Base-by-base conservation (phyloP, 2,113 vertebrate species). In the Prochilodus magdalenae region DNA sequence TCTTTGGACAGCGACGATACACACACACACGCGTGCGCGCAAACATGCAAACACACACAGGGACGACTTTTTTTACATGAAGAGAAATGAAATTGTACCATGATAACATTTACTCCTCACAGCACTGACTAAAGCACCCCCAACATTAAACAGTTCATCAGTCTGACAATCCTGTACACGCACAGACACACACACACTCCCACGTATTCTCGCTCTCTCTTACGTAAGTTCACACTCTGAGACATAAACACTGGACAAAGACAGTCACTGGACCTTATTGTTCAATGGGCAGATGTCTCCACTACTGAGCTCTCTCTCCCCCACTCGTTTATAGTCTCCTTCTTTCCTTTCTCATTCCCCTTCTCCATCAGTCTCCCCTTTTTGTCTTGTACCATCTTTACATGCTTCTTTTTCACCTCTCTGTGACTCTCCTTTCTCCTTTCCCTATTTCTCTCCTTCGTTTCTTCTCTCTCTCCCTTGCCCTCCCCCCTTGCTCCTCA, bases 31-130 rank as follows among this genome's bases (percentile, higher is more conserved):
- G n/a, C n/a, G n/a, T n/a, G n/a, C n/a, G n/a, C n/a, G n/a, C n/a
- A n/a, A n/a, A n/a, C n/a, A n/a, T n/a, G n/a, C n/a, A n/a, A n/a
- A n/a, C n/a, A n/a, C n/a, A n/a, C n/a, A n/a, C n/a, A n/a, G n/a
- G n/a, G n/a, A n/a, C n/a, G n/a, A n/a, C n/a, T n/a, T n/a, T n/a
- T n/a, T n/a, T n/a, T n/a, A n/a, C n/a, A n/a, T n/a, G n/a, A n/a
- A n/a, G n/a, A n/a, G n/a, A n/a, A n/a, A n/a, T 57, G 4, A 74
- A 49, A 80, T 85, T 87, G 84, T 76, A 57, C 40, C 79, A 16
- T 85, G 86, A 90, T 90, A 93, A 92, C 92, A 93, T 93, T 93
- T 92, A 92, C 91, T 90, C 85, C 87, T 86, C 89, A 87, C 86
- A 89, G 73, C 53, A 55, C 18, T 22, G 20, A 4, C 53, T 55